Evolutionary conservation across 2,797 vertebrate genomes (phyloP).

Genomic region (Oreochromis mossambicus): DNA sequence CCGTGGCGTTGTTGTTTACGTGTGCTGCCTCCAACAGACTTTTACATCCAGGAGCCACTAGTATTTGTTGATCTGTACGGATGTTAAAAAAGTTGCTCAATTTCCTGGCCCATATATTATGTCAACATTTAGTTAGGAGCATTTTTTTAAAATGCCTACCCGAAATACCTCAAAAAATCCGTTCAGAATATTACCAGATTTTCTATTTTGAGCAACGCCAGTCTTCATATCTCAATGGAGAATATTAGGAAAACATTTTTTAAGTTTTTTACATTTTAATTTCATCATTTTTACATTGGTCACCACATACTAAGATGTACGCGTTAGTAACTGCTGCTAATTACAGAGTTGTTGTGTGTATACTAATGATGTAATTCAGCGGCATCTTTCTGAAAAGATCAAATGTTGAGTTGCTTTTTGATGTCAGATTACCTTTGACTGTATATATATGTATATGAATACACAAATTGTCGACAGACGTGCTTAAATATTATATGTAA

Average conservation of each 20-base stretch:
- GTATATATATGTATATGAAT: slow-evolving; percentile 19
- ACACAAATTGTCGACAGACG: not conserved
- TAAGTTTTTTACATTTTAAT: not conserved
- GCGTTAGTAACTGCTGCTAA: slow-evolving; percentile 66
- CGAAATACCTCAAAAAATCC: slow-evolving; percentile 67
- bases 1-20: slow-evolving; percentile 59
- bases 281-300: not conserved
- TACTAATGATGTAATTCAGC: slow-evolving; percentile 25
- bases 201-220: not conserved
- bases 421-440: slow-evolving; percentile 18
- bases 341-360: slow-evolving; percentile 28
- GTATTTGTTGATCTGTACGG: slow-evolving; percentile 27
- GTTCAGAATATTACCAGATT: not conserved
- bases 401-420: slow-evolving; percentile 12
- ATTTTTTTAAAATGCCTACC: slow-evolving; percentile 15
- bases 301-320: slow-evolving; percentile 23
- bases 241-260: slow-evolving; percentile 19
- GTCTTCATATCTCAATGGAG: slow-evolving; percentile 20
- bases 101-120: slow-evolving; percentile 2
- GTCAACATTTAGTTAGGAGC: slow-evolving; percentile 5
- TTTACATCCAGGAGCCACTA: slow-evolving; percentile 50
- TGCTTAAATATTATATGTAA: slow-evolving; percentile 30
- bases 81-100: slow-evolving; percentile 21
- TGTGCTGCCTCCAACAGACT: slow-evolving; percentile 59
- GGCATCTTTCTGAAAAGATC: slow-evolving; percentile 12